Percentiles rank a stretch among this genome's conserved stretches.
Evolutionary conservation across 2,797 vertebrate species (phyloP).

Genomic region (Anas bernieri): DNA sequence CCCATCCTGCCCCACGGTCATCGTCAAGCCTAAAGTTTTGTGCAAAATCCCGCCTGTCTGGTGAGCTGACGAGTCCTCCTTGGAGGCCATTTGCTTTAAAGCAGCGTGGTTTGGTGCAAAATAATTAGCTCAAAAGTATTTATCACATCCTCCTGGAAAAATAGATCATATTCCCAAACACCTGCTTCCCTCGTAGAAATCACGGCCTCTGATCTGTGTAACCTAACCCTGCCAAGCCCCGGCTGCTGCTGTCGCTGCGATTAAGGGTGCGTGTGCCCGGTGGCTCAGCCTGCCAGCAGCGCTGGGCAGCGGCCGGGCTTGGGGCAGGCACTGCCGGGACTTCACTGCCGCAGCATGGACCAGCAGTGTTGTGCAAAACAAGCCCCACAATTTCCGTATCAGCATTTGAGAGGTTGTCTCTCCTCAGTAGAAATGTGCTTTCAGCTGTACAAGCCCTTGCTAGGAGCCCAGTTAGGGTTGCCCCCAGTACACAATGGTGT

Average conservation of each 20-base stretch:
- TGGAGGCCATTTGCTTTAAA: neutral
- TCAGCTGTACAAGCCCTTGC: neutral
- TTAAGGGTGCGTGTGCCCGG: neutral
- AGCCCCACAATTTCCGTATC: neutral
- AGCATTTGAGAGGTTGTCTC: neutral
- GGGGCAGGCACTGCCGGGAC: neutral
- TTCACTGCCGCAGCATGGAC: neutral
- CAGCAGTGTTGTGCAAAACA: neutral
- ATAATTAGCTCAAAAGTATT: constrained; percentile 44
- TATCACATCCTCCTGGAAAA: constrained; percentile 28
- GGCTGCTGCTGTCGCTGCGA: constrained; percentile 28
- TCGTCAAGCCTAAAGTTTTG: neutral
- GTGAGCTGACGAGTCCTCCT: neutral
- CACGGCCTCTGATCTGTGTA: constrained; percentile 25
- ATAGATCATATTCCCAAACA: constrained; percentile 60
- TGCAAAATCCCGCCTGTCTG: neutral
- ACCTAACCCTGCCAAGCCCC: constrained; percentile 9
- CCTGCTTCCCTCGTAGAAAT: constrained; percentile 1
- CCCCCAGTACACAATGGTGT: neutral
- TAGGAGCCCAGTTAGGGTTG: neutral
- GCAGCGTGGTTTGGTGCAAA: neutral
- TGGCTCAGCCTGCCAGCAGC: neutral
- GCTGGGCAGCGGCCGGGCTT: neutral
- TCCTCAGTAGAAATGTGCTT: neutral
- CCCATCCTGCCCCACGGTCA: neutral